These are phyloP conservation scores for Aurelia aurita DNA, from an alignment of 30 jellyfish, hydroid and myxozoan genomes.

Conservation along the genomic window DNA sequence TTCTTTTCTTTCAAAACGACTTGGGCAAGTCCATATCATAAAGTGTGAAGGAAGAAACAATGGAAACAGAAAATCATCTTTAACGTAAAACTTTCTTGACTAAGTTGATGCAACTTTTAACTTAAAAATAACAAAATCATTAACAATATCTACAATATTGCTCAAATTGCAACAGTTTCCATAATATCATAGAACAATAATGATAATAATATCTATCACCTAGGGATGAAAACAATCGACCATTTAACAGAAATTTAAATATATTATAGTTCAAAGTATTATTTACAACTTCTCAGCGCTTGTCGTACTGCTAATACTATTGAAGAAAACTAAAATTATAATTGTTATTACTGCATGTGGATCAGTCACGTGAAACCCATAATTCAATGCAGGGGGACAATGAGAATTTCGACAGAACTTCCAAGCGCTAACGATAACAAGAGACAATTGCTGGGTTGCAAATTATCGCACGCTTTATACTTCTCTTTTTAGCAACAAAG, in stretches of 20 bases:
- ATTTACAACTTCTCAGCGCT: conserved; percentile 15
- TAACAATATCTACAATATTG: conserved; percentile 14
- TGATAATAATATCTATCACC: conserved; percentile 29
- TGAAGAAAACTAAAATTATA: too few species aligned
- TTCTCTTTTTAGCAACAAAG: too few species aligned
- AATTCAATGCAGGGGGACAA: background rate
- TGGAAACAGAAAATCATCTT: too few species aligned
- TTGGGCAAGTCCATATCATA: too few species aligned
- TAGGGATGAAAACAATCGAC: conserved; percentile 13
- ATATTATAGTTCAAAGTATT: conserved; percentile 52
- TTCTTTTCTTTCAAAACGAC: too few species aligned
- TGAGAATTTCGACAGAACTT: background rate
- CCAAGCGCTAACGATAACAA: too few species aligned
- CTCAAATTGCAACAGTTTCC: conserved; percentile 3
- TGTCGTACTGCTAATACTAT: background rate
- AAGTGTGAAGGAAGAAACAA: too few species aligned
- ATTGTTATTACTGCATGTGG: too few species aligned
- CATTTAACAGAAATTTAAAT: conserved; percentile 33
- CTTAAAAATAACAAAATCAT: background rate
- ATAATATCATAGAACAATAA: conserved; percentile 7
- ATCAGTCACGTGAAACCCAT: background rate
- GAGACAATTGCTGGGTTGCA: too few species aligned
- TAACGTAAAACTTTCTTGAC: background rate
- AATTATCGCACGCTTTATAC: too few species aligned
- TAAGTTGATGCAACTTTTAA: conserved; percentile 32